These are phyloP conservation scores for Gasterosteus aculeatus DNA, from an alignment of 2,113 vertebrate species.

Conservation along the genomic window DNA sequence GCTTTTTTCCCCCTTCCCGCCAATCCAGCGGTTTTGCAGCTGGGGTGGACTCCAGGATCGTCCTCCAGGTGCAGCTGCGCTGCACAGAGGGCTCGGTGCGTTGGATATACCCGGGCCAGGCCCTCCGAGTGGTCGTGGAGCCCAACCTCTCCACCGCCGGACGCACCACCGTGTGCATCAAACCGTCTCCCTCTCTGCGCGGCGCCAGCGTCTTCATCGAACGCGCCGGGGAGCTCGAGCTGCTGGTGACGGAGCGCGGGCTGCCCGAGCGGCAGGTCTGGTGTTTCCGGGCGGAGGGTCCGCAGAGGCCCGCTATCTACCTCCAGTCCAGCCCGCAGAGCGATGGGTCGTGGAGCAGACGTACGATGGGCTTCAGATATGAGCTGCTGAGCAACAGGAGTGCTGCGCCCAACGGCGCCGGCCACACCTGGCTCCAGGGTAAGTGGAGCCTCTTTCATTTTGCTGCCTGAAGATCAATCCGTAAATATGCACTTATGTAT, in stretches of 20 bases:
- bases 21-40: conserved; percentile 75
- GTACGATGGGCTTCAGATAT: conserved; percentile 81
- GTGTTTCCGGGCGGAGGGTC: conserved; percentile 76
- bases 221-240: conserved; percentile 69
- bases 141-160: conserved; percentile 73
- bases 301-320: conserved; percentile 77
- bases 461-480: not conserved
- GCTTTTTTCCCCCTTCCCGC: not conserved
- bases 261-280: conserved; percentile 67
- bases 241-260: conserved; percentile 67
- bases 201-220: conserved; percentile 82
- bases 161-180: conserved; percentile 78
- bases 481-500: not conserved
- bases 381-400: conserved; percentile 80
- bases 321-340: conserved; percentile 80
- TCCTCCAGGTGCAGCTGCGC: conserved; percentile 83
- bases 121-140: conserved; percentile 80
- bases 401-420: conserved; percentile 15
- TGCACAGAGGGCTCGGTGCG: conserved; percentile 82
- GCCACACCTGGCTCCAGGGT: conserved; percentile 66
- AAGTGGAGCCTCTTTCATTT: conserved; percentile 9
- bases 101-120: conserved; percentile 82
- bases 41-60: conserved; percentile 64
- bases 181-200: conserved; percentile 72
- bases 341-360: conserved; percentile 67